These are phyloP conservation scores for Amphimallon solstitiale DNA, from an alignment of 2,888 invertebrate species.

Conservation along the genomic window DNA sequence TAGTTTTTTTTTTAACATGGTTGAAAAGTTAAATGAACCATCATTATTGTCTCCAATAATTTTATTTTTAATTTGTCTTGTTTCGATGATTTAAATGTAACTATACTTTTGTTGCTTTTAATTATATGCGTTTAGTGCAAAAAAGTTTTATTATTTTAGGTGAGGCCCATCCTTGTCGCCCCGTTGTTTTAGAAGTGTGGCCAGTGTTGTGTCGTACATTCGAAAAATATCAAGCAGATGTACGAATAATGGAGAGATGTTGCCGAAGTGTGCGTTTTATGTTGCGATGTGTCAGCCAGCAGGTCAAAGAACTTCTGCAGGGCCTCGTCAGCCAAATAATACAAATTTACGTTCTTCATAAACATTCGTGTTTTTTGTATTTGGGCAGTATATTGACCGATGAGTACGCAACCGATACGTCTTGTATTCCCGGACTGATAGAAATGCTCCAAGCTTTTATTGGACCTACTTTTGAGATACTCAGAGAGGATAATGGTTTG, in stretches of 20 bases:
- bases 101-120: too few species aligned
- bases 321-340: slow-evolving; percentile 87
- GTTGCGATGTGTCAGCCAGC: slow-evolving; percentile 84
- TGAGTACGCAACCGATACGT: slow-evolving; percentile 79
- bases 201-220: slow-evolving; percentile 83
- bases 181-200: slow-evolving; percentile 78
- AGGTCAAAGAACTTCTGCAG: slow-evolving; percentile 79
- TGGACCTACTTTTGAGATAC: slow-evolving; percentile 80
- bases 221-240: slow-evolving; percentile 82
- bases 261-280: slow-evolving; percentile 91
- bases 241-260: slow-evolving; percentile 90
- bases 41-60: too few species aligned
- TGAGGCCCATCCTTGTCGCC: slow-evolving; percentile 58
- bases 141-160: slow-evolving; percentile 56
- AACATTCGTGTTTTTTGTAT: slow-evolving; percentile 93
- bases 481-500: slow-evolving; percentile 83
- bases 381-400: slow-evolving; percentile 90
- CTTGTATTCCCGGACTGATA: slow-evolving; percentile 82
- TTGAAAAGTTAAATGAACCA: too few species aligned
- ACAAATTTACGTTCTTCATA: slow-evolving; percentile 78
- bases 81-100: too few species aligned
- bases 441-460: slow-evolving; percentile 87
- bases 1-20: too few species aligned
- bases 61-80: too few species aligned
- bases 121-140: too few species aligned